phyloP scores from a whole-genome alignment of 2,797 vertebrate species.

The Cygnus olor region DNA sequence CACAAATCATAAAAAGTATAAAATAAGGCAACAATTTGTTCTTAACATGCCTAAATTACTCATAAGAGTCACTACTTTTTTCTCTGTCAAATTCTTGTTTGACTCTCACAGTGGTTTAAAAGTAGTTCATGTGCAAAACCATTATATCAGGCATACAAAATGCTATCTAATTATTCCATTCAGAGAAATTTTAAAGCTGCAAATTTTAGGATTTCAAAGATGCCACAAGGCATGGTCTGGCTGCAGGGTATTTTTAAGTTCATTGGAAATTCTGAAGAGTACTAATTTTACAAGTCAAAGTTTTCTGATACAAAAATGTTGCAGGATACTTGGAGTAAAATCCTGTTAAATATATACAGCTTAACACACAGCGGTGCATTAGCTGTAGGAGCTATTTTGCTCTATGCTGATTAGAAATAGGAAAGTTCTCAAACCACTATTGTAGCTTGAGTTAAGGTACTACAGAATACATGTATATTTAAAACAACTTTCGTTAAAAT shows the following conservation, averaged over 20 bases:
- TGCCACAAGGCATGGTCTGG: neutral
- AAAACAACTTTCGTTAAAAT: neutral
- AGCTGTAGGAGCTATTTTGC: neutral
- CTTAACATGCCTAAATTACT: conserved; percentile 15
- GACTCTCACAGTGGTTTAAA: neutral
- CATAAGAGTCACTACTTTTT: neutral
- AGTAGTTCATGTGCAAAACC: neutral
- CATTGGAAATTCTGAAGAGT: neutral
- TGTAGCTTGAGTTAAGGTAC: neutral
- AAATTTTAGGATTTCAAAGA: neutral
- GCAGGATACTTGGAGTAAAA: neutral
- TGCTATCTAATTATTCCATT: neutral
- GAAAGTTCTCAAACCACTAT: neutral
- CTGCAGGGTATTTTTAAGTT: neutral
- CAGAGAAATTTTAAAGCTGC: neutral
- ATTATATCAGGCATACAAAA: neutral
- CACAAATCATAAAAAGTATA: conserved; percentile 1
- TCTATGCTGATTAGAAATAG: neutral
- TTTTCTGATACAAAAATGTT: neutral
- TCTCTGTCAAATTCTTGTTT: neutral
- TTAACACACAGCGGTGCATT: neutral
- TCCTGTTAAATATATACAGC: neutral
- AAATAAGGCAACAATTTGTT: neutral
- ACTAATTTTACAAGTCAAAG: neutral
- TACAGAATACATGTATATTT: neutral